phyloP scores from a whole-genome alignment of 2,113 vertebrate genomes.

The Fulmarus glacialis region DNA sequence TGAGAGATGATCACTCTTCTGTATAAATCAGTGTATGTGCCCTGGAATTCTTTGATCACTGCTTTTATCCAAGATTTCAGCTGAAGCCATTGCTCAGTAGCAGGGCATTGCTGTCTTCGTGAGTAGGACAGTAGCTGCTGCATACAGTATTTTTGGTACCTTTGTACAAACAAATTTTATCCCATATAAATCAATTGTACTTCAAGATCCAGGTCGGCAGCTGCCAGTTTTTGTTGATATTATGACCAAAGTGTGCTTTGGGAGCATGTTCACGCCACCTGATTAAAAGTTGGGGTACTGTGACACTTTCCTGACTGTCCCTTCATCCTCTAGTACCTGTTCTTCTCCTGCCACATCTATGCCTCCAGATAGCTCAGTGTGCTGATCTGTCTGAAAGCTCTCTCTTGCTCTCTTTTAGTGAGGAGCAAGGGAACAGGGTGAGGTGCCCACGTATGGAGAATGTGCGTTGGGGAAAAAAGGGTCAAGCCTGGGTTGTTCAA shows the following conservation, averaged over 20 bases:
- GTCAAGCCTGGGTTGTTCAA: background rate
- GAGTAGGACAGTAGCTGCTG: background rate
- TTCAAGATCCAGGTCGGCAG: background rate
- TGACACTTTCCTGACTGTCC: background rate
- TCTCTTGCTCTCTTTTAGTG: background rate
- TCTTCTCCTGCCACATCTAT: background rate
- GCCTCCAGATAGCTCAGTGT: rapidly evolving
- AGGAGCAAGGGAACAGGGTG: background rate
- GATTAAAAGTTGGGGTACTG: background rate
- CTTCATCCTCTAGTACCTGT: background rate
- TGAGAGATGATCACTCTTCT: background rate
- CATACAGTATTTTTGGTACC: too few species aligned
- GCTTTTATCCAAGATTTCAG: background rate
- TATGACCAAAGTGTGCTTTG: background rate
- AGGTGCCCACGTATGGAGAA: background rate
- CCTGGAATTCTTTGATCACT: background rate
- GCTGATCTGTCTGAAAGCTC: too few species aligned
- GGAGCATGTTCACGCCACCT: rapidly evolving
- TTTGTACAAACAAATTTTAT: background rate
- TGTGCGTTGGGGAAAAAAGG: background rate
- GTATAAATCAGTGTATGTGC: rapidly evolving
- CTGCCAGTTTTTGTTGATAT: background rate
- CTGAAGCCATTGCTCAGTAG: background rate
- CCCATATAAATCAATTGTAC: background rate
- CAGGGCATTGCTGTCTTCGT: rapidly evolving